These are phyloP conservation scores for Ostrea edulis DNA, from an alignment of 1,140 invertebrate species.

Conservation along the genomic window DNA sequence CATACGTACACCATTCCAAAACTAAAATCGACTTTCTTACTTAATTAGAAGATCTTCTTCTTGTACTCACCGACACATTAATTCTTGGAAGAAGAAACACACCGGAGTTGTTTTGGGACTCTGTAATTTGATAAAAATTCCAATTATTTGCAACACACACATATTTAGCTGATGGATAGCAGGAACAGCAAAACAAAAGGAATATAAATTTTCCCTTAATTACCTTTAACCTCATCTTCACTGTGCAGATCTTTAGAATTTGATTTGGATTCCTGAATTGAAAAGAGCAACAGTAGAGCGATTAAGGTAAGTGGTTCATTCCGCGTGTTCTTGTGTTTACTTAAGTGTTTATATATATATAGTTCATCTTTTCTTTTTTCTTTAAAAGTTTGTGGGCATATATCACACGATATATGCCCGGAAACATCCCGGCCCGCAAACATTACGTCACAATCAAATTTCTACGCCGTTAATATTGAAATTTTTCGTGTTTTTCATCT, in stretches of 20 bases:
- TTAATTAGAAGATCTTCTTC: neutral
- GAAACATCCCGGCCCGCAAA: too few relatives aligned
- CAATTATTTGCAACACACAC: neutral
- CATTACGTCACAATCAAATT: too few relatives aligned
- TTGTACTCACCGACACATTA: neutral
- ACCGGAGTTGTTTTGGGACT: neutral
- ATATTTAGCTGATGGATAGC: neutral
- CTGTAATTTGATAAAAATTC: neutral
- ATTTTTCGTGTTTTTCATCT: too few relatives aligned
- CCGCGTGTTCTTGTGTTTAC: neutral
- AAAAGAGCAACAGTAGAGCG: neutral
- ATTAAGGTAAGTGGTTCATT: neutral
- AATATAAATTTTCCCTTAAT: neutral
- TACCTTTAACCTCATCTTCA: neutral
- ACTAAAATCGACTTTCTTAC: neutral
- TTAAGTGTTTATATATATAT: neutral
- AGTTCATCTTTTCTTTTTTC: too few relatives aligned
- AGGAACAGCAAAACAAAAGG: neutral
- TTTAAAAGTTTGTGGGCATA: too few relatives aligned
- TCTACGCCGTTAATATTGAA: too few relatives aligned
- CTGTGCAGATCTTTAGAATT: neutral
- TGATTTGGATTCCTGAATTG: neutral
- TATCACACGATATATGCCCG: too few relatives aligned
- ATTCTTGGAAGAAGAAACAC: neutral
- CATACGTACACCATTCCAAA: neutral